Evolutionary conservation across 2,888 invertebrate species (phyloP).

Genomic region (Gymnosoma rotundatum): DNA sequence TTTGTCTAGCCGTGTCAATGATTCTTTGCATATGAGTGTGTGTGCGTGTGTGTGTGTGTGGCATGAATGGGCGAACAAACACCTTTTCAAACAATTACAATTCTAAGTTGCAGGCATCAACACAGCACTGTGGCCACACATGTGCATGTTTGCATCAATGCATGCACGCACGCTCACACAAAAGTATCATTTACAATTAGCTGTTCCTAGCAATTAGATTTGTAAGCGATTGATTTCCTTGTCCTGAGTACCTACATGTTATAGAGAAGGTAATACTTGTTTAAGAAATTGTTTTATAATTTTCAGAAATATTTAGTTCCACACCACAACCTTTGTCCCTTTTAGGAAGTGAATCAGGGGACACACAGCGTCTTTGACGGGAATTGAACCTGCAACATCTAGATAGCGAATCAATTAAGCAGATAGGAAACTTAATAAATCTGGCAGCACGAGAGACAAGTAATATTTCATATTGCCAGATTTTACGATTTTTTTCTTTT

Average conservation of each 20-base stretch:
- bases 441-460: too few relatives aligned
- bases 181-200: constrained; percentile 3
- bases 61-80: constrained; percentile 11
- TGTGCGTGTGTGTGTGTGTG: constrained; percentile 12
- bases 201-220: constrained; percentile 27
- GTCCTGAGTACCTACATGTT: background rate
- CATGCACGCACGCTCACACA: background rate
- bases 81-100: constrained; percentile 42
- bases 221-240: constrained; percentile 55
- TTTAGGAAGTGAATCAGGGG: too few relatives aligned
- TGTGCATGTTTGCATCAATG: constrained; percentile 28
- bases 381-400: too few relatives aligned
- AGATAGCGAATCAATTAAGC: too few relatives aligned
- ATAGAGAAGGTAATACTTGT: background rate
- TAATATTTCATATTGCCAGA: too few relatives aligned
- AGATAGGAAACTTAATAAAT: too few relatives aligned
- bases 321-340: too few relatives aligned
- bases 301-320: too few relatives aligned
- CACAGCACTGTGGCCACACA: constrained; percentile 48
- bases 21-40: constrained; percentile 36
- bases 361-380: too few relatives aligned
- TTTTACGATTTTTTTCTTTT: too few relatives aligned
- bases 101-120: constrained; percentile 18
- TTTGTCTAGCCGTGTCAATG: constrained; percentile 48
- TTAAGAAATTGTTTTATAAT: background rate